These are phyloP conservation scores for Sinotaia quadrata DNA, from an alignment of 2,888 invertebrate genomes.

Conservation along the genomic window DNA sequence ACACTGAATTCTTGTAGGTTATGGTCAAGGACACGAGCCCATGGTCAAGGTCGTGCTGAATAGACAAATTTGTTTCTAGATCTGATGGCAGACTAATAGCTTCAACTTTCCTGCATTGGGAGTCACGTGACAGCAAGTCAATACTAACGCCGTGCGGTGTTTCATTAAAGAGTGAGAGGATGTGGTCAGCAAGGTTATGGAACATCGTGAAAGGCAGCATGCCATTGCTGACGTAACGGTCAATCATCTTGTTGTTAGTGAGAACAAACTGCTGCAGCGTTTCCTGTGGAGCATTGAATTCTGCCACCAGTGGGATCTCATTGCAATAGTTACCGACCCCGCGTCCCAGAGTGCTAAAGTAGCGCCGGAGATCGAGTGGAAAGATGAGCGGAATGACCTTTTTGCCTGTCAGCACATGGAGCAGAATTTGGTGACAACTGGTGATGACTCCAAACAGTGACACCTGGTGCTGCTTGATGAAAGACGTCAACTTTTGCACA, in stretches of 20 bases:
- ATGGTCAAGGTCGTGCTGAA: constrained; percentile 25
- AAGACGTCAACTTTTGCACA: constrained; percentile 18
- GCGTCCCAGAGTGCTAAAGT: constrained; percentile 10
- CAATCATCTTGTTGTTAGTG: constrained; percentile 26
- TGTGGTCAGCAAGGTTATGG: constrained; percentile 27
- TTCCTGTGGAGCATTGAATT: constrained; percentile 14
- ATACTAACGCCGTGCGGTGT: constrained; percentile 32
- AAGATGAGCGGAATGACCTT: constrained; percentile 27
- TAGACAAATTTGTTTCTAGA: constrained; percentile 28
- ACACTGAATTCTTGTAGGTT: constrained; percentile 24
- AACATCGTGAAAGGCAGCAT: constrained; percentile 32
- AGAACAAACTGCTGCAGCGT: constrained; percentile 27
- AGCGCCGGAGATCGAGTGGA: constrained; percentile 30
- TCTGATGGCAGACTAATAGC: constrained; percentile 3
- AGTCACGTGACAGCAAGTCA: constrained; percentile 11
- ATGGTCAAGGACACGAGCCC: constrained; percentile 26
- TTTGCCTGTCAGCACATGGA: constrained; percentile 31
- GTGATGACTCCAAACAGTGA: constrained; percentile 25
- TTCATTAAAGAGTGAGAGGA: constrained; percentile 23
- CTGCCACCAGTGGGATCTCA: constrained; percentile 30
- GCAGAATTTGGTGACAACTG: constrained; percentile 26
- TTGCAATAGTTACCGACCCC: constrained; percentile 33
- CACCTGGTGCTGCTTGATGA: constrained; percentile 21
- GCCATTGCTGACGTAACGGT: constrained; percentile 31
- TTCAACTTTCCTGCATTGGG: not conserved